Base-by-base conservation (phyloP, 2,113 vertebrate genomes). In the Macroglossus sobrinus region DNA sequence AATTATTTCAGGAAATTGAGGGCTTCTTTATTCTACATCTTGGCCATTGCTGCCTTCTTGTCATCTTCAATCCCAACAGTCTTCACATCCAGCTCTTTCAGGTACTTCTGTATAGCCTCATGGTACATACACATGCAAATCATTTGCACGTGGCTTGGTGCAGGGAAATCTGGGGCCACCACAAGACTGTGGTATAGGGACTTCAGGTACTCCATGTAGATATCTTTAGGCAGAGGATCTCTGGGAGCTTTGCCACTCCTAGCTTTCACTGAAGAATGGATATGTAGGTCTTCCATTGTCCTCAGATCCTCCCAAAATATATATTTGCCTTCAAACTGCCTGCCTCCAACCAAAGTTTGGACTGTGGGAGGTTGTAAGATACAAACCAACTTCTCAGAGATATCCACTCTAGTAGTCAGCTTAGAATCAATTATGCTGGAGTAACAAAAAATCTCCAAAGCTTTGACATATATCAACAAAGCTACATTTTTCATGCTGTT, bases 91-190 rank as follows among this genome's bases (percentile, higher is more conserved):
- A 76, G 33, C 43, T 59, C 35, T 30, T 57, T 38, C 6, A 11
- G 53, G 50, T 50, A 33, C 26, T 24, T 75, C 40, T 55, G 24
- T 28, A 16, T 1, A 38, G 1, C 21, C 5, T 69, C 9, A 5
- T 0, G 21, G 30, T 21, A 76, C 5, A 57, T 16, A 40, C 15
- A 33, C 4, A 1, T 3, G 22, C 1, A 33, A 35, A 19, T n/a
- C 21, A 40, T 30, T 35, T 19, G 59, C 53, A 50, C 0, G 2
- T 33, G 40, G 57, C 55, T 55, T 21, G 1, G 21, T 64, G 47
- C 22, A 68, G 64, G 22, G 21, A 50, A 24, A 5, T 66, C 69
- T 57, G 13, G 1, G 3, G 28, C 40, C 47, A 13, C 38, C 11
- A 2, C 22, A 66, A 50, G 47, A 47, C 53, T 68, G 19, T 43